Evolutionary conservation across 2,797 vertebrate species (phyloP).

Genomic region (Malurus splendens): DNA sequence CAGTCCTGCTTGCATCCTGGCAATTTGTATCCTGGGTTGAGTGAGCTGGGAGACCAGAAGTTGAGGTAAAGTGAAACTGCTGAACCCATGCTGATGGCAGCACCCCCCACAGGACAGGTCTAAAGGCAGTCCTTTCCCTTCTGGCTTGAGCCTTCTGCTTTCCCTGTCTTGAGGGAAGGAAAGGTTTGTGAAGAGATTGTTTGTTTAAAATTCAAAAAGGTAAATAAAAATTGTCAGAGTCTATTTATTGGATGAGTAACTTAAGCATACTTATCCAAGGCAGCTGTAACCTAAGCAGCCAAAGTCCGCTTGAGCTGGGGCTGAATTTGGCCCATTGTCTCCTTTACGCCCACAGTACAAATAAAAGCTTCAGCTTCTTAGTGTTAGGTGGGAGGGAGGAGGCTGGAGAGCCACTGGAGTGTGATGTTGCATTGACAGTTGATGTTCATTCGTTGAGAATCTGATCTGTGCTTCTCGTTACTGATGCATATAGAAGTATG

Average conservation of each 20-base stretch:
- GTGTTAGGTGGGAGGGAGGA: conserved; percentile 7
- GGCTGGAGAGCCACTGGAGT: not conserved
- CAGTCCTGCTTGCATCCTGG: not conserved
- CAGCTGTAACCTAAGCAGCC: not conserved
- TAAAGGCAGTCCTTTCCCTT: not conserved
- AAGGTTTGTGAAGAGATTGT: not conserved
- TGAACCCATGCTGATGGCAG: not conserved
- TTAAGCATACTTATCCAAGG: not conserved
- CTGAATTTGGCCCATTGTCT: conserved; percentile 1
- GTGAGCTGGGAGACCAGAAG: not conserved
- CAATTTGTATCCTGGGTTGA: not conserved
- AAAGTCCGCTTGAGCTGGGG: not conserved
- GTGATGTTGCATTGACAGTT: conserved; percentile 14
- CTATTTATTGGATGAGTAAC: not conserved
- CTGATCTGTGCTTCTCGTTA: not conserved
- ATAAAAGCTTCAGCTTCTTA: not conserved
- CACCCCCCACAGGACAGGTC: rapidly evolving
- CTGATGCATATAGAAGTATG: not conserved
- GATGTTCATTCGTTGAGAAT: not conserved
- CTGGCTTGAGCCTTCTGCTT: not conserved
- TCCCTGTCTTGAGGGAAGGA: not conserved
- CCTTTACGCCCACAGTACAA: conserved; percentile 8
- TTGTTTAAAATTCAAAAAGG: not conserved
- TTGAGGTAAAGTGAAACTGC: not conserved
- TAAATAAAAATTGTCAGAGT: not conserved